Conservation (phyloP, 2,888 invertebrate species). For the Eledona agricola region DNA sequence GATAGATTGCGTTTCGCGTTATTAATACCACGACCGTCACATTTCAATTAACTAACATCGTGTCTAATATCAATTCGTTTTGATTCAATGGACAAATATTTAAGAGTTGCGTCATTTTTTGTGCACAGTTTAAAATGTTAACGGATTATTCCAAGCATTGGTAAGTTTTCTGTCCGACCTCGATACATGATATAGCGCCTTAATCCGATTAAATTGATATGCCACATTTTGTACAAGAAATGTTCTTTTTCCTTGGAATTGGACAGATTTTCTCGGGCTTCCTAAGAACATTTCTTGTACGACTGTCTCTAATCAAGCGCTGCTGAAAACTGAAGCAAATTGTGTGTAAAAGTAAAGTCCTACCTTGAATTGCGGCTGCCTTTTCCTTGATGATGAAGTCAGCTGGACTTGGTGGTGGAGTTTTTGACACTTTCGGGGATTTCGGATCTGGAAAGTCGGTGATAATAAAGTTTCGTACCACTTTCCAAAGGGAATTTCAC, state of each 20-base stretch:
- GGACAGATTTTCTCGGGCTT: conserved; percentile 1
- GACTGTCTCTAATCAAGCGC: conserved; percentile 41
- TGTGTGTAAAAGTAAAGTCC: conserved; percentile 43
- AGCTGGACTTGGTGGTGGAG: conserved; percentile 76
- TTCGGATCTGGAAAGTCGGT: conserved; percentile 68
- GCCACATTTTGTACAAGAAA: conserved; percentile 54
- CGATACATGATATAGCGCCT: conserved; percentile 12
- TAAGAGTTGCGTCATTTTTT: background rate
- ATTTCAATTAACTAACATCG: conserved; percentile 8
- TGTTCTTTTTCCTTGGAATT: conserved; percentile 34
- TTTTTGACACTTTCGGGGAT: conserved; percentile 72
- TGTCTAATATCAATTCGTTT: no score
- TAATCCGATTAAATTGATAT: conserved; percentile 50
- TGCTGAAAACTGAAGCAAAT: no score
- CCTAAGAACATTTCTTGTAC: conserved; percentile 43
- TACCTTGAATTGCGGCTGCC: conserved; percentile 62
- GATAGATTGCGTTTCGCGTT: conserved; percentile 2
- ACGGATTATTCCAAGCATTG: conserved; percentile 20
- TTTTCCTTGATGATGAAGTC: conserved; percentile 68
- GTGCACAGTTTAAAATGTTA: background rate
- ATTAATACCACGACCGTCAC: background rate
- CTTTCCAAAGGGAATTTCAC: no score
- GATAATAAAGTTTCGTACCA: background rate
- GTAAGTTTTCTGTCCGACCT: conserved; percentile 52
- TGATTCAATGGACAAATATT: no score